Conservation (phyloP, 2,797 vertebrate genomes). For the Notoglanidium macrostoma region DNA sequence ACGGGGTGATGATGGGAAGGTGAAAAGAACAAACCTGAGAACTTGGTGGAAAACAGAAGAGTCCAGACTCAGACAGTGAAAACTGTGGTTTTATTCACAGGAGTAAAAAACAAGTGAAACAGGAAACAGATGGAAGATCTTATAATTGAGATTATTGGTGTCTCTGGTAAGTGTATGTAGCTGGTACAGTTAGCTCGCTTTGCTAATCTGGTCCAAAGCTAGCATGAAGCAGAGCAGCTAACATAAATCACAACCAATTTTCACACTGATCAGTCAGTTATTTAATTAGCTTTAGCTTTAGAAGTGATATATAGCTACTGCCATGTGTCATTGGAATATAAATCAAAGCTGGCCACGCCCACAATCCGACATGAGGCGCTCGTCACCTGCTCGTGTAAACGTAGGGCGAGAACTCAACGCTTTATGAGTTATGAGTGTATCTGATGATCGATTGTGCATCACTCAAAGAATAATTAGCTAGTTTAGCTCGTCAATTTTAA, state of each 20-base stretch:
- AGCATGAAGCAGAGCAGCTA: no score
- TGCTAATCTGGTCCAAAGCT: no score
- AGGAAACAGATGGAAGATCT: neutral
- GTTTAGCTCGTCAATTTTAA: neutral
- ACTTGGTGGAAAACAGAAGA: neutral
- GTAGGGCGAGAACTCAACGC: neutral
- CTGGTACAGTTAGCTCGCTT: no score
- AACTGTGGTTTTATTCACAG: neutral
- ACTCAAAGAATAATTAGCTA: neutral
- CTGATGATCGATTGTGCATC: neutral
- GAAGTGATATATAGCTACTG: neutral
- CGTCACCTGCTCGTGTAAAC: neutral
- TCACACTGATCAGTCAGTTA: no score
- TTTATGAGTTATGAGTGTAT: neutral
- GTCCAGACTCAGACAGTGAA: neutral
- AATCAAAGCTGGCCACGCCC: neutral
- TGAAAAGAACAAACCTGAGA: slow-evolving; percentile 8
- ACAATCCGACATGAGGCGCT: neutral
- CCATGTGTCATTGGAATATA: neutral
- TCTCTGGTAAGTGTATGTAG: no score
- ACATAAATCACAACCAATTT: no score
- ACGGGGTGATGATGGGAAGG: slow-evolving; percentile 31
- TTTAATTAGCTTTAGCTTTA: neutral
- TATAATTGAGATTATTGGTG: no score
- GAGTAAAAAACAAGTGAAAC: neutral